Conservation (phyloP, 2,888 invertebrate species). For the Trichopoda pennipes region DNA sequence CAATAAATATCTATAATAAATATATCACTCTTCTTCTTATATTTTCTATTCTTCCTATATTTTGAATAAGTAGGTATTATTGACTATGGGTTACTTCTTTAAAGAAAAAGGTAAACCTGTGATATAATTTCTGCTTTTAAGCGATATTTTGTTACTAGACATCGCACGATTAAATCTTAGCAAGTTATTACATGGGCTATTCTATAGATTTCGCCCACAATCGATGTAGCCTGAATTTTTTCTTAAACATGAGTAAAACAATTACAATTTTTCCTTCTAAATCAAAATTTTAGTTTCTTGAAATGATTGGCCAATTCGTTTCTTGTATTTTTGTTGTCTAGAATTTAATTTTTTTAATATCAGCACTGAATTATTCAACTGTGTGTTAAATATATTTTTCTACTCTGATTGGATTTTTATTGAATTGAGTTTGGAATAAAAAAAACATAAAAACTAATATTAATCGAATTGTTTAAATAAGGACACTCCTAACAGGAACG, state of each 20-base stretch:
- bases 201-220: too few species aligned
- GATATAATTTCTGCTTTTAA: too few species aligned
- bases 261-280: constrained; percentile 26
- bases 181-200: too few species aligned
- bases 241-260: neutral
- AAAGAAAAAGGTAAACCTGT: too few species aligned
- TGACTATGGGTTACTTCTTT: too few species aligned
- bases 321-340: constrained; percentile 12
- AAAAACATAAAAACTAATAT: neutral
- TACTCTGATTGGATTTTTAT: neutral
- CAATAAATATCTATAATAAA: too few species aligned
- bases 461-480: neutral
- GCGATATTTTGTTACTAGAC: too few species aligned
- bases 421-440: constrained; percentile 1
- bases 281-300: neutral
- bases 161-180: too few species aligned
- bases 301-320: constrained; percentile 49
- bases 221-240: neutral
- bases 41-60: too few species aligned
- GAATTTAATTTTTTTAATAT: constrained; percentile 15
- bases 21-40: too few species aligned
- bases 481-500: too few species aligned
- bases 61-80: too few species aligned
- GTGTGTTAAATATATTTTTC: constrained; percentile 27
- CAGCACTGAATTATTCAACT: constrained; percentile 25